Evolutionary conservation across 2,888 invertebrate genomes (phyloP), one percentile per base, ranked within the genome.

Genomic region (Cephonodes hylas): DNA sequence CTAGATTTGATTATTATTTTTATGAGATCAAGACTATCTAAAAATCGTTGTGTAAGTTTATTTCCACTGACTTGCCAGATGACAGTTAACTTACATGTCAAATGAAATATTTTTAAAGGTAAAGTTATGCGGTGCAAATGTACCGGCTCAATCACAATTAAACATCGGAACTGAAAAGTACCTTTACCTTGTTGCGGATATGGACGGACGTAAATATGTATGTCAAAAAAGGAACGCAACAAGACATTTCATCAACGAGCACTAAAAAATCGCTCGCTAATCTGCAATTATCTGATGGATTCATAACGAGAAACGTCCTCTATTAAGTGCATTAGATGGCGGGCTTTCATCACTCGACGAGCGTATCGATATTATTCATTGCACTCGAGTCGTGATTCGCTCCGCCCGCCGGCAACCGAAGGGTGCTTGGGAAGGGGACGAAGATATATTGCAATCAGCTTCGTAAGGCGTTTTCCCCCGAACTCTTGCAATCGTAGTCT

Each of bases 381-480:
- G 66, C 68, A 64, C 68, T 66, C 61, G 63, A 61, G 67, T 70
- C 71, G 76, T 71, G 78, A 77, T 80, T 78, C 76, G 77, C 75
- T 73, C 73, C 76, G 73, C 76, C 76, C 76, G 72, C 72, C 73
- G 71, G 66, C 64, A 44, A n/a, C 22, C 23, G 5, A 18, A 31
- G 48, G 27, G 27, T 15, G 18, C 64, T 63, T 66, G 56, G 59
- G 15, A 10, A 69, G 65, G 73, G 72, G 72, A 71, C 64, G 59
- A 46, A 57, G 18, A 15, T 53, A 53, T 58, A 58, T 58, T 58
- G 34, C 42, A 58, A 57, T 57, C 34, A 2, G 20, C 34, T 38
- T 38, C 1, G 58, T 44, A 23, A 27, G 27, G 8, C 27, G 5
- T 53, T 53, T 45, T 53, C 27, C 27, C 31, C 18, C 18, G 38